These are phyloP conservation scores for Rhagoletis zephyria DNA, from an alignment of 1,140 invertebrate genomes.

Conservation along the genomic window DNA sequence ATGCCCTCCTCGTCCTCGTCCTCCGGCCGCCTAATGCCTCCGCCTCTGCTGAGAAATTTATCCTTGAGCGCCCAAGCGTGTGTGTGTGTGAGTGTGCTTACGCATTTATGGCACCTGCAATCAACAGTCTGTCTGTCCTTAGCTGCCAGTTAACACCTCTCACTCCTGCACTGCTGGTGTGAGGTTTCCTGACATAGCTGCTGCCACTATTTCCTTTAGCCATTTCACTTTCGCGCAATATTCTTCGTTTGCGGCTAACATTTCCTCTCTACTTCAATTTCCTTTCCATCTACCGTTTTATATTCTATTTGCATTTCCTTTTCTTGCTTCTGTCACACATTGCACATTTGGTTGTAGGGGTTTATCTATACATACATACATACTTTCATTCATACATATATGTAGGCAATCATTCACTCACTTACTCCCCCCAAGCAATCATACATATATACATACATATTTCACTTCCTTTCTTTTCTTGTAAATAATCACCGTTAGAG, in stretches of 20 bases:
- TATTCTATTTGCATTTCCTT: slow-evolving; percentile 4
- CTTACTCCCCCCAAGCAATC: too few relatives aligned
- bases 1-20: too few relatives aligned
- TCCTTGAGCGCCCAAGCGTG: too few relatives aligned
- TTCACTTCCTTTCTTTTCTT: not conserved
- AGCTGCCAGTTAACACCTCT: not conserved
- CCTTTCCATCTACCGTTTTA: not conserved
- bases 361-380: not conserved
- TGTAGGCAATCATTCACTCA: too few relatives aligned
- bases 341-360: not conserved
- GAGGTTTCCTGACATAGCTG: not conserved
- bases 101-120: too few relatives aligned
- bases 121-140: not conserved
- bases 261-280: slow-evolving; percentile 22
- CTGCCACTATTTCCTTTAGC: slow-evolving; percentile 8
- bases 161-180: too few relatives aligned
- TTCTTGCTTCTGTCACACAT: not conserved
- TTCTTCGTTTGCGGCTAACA: not conserved
- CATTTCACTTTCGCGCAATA: not conserved
- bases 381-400: not conserved
- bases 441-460: not conserved
- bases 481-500: slow-evolving; percentile 11
- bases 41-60: not conserved
- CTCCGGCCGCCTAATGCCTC: too few relatives aligned
- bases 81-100: too few relatives aligned